A percentile compares a stretch with the other conserved stretches of the same genome.
Evolutionary conservation across 2,888 invertebrate species (phyloP).

Genomic region (Nasonovia ribisnigri): DNA sequence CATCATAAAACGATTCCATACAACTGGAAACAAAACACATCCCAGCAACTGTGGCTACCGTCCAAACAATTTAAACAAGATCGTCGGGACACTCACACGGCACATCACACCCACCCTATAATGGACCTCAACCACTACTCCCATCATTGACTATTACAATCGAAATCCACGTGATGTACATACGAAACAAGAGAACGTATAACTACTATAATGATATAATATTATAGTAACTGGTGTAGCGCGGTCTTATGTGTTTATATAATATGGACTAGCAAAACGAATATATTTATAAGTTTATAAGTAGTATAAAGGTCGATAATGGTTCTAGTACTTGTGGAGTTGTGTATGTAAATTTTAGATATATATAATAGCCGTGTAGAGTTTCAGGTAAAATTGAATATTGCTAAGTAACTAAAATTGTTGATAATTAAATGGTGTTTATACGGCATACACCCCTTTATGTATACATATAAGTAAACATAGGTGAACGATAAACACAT

Average conservation of each 20-base stretch:
- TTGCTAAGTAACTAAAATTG: background rate
- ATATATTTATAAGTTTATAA: background rate
- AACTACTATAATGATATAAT: background rate
- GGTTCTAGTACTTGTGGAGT: background rate
- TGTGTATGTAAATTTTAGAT: background rate
- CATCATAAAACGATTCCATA: background rate
- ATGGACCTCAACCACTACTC: background rate
- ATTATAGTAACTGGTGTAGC: background rate
- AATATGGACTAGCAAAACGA: background rate
- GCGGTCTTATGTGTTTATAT: too few species aligned
- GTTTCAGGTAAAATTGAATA: background rate
- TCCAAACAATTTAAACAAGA: slow-evolving; percentile 20
- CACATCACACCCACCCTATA: background rate
- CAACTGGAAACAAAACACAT: background rate
- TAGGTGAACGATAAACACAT: background rate
- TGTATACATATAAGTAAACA: background rate
- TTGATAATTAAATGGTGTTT: background rate
- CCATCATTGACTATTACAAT: background rate
- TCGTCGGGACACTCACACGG: background rate
- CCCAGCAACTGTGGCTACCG: background rate
- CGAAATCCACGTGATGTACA: slow-evolving; percentile 3
- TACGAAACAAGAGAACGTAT: background rate
- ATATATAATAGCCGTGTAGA: background rate
- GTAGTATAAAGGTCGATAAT: background rate
- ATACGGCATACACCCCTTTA: background rate